phyloP scores from a whole-genome alignment of 1,140 invertebrate species.

The Megalonaias nervosa region DNA sequence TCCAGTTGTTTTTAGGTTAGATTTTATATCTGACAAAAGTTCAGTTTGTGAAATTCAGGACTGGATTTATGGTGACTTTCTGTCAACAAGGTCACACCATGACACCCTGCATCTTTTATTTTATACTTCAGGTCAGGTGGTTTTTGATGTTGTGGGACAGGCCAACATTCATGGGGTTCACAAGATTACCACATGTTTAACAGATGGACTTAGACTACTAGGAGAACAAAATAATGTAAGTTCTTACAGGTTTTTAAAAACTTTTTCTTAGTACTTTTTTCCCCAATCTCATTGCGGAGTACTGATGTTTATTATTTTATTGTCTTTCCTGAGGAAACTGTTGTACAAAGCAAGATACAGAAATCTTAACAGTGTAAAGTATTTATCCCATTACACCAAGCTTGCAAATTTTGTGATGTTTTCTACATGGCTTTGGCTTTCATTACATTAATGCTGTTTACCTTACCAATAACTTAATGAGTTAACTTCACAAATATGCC shows the following conservation, averaged over 20 bases:
- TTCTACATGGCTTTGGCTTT: too few species aligned
- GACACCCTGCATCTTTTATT: background rate
- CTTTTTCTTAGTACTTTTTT: too few species aligned
- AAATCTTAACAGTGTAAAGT: background rate
- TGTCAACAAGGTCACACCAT: background rate
- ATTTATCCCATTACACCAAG: background rate
- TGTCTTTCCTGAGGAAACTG: background rate
- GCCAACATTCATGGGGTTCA: slow-evolving; percentile 59
- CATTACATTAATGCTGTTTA: too few species aligned
- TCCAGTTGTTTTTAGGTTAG: too few species aligned
- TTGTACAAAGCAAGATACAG: background rate
- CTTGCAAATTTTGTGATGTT: background rate
- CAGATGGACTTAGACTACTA: slow-evolving; percentile 55
- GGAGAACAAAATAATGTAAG: slow-evolving; percentile 58
- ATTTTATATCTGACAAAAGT: too few species aligned
- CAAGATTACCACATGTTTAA: slow-evolving; percentile 48
- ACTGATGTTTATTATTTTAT: background rate
- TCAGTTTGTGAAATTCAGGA: too few species aligned
- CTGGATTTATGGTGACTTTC: too few species aligned
- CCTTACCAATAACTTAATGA: too few species aligned
- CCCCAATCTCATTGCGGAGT: background rate
- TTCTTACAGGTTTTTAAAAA: background rate
- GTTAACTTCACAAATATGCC: too few species aligned
- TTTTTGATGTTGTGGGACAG: slow-evolving; percentile 67
- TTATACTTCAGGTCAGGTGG: slow-evolving; percentile 57